Percentiles rank a stretch among this genome's conserved stretches.
phyloP scores from a whole-genome alignment of 1,140 invertebrate genomes.

The Brachionus plicatilis region DNA sequence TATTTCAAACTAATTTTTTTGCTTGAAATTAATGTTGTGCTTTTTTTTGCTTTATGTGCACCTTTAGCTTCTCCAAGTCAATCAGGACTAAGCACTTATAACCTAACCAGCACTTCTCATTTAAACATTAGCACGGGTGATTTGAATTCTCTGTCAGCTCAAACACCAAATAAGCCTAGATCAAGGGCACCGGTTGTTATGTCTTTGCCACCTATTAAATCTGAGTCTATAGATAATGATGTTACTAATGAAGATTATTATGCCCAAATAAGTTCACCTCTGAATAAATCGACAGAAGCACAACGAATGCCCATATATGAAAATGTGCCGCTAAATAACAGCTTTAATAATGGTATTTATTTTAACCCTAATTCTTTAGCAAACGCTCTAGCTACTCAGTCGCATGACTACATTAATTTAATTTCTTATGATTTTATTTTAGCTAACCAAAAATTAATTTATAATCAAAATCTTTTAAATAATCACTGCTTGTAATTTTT shows the following conservation, averaged over 20 bases:
- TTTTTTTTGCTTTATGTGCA: neutral
- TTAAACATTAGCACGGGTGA: constrained; percentile 11
- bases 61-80: neutral
- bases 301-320: neutral
- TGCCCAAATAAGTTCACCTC: neutral
- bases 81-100: neutral
- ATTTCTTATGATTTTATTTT: constrained; percentile 3
- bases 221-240: neutral
- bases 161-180: constrained; percentile 6
- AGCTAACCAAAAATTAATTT: neutral
- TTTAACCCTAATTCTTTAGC: neutral
- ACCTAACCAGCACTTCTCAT: neutral
- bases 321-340: neutral
- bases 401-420: neutral
- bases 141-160: constrained; percentile 2
- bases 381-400: neutral
- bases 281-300: neutral
- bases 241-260: constrained; percentile 8
- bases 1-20: neutral
- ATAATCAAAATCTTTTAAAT: neutral
- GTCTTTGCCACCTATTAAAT: constrained; percentile 15
- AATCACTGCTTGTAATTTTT: neutral
- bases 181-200: constrained; percentile 4
- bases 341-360: constrained; percentile 36
- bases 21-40: neutral